Evolutionary conservation across 92 coral and sea anemone genomes (phyloP), one percentile per base, ranked within the genome.

Genomic region (Desmophyllum pertusum): DNA sequence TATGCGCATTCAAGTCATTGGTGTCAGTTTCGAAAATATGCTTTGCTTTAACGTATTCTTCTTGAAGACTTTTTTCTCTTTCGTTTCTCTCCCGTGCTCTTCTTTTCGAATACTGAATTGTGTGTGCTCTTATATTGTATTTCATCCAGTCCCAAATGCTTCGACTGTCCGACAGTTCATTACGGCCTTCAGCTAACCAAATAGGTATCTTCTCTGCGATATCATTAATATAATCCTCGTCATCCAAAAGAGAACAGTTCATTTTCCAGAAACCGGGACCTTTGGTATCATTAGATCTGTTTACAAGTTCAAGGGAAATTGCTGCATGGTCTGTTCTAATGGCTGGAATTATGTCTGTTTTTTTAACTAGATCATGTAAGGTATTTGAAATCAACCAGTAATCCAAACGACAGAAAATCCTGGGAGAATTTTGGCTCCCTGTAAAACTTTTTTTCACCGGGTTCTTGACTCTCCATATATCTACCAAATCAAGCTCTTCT

Each of bases 401-500:
- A n/a, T n/a, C n/a, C n/a, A n/a, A n/a, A n/a, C n/a, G n/a, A n/a
- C n/a, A n/a, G n/a, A n/a, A n/a, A n/a, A n/a, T n/a, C n/a, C n/a
- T n/a, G n/a, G n/a, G n/a, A n/a, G n/a, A n/a, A n/a, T n/a, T n/a
- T n/a, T n/a, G n/a, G n/a, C n/a, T n/a, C n/a, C n/a, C n/a, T 35
- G 25, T 35, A 69, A 69, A 35, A 27, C 33, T 69, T 69, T 37
- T 39, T 69, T 69, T 69, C 74, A 69, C n/a, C n/a, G 74, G 48
- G 74, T 69, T 69, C 74, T 35, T 35, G 74, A 69, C 74, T 69
- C 45, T 69, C 74, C 74, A 69, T 69, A 35, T 69, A 69, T 69
- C 8, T 27, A 69, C 74, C 8, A 69, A 41, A 69, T 69, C 74
- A 39, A 69, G 74, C 46, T 69, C 48, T 69, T 39, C 74, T 69